phyloP scores from a whole-genome alignment of 1,140 invertebrate genomes.

The Aphaenogaster floridana region DNA sequence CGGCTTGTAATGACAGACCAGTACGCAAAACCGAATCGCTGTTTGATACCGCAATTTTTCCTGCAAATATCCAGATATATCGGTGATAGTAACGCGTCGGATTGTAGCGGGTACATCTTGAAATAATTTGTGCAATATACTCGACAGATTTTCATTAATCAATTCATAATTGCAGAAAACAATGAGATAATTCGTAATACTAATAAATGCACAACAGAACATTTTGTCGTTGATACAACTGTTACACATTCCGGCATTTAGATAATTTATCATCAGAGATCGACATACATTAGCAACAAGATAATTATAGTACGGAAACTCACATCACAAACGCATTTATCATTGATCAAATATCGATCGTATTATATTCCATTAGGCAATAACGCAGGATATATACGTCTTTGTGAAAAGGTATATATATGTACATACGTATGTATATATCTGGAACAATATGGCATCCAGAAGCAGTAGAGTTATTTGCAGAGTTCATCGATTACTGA shows the following conservation, averaged over 20 bases:
- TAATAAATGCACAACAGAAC: neutral
- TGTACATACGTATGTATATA: neutral
- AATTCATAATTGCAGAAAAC: neutral
- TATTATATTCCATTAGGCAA: constrained; percentile 21
- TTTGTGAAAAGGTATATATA: neutral
- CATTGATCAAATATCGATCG: constrained; percentile 36
- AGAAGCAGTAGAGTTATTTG: constrained; percentile 7
- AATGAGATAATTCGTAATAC: constrained; percentile 4
- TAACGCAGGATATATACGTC: too few relatives aligned
- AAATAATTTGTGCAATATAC: neutral
- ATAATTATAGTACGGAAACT: constrained; percentile 28
- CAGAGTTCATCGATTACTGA: constrained; percentile 4
- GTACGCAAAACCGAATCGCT: neutral
- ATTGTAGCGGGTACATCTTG: neutral
- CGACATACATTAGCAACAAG: neutral
- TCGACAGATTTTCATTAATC: neutral
- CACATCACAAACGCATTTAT: neutral
- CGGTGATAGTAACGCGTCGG: neutral
- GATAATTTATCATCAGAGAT: neutral
- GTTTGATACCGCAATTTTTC: neutral
- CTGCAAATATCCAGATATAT: constrained; percentile 28
- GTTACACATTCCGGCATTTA: neutral
- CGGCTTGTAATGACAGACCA: neutral
- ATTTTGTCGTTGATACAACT: neutral
- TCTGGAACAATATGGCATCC: neutral